Percentiles rank a stretch among this genome's conserved stretches.
Evolutionary conservation across 2,797 vertebrate species (phyloP).

Genomic region (Sebastes taczanowskii): DNA sequence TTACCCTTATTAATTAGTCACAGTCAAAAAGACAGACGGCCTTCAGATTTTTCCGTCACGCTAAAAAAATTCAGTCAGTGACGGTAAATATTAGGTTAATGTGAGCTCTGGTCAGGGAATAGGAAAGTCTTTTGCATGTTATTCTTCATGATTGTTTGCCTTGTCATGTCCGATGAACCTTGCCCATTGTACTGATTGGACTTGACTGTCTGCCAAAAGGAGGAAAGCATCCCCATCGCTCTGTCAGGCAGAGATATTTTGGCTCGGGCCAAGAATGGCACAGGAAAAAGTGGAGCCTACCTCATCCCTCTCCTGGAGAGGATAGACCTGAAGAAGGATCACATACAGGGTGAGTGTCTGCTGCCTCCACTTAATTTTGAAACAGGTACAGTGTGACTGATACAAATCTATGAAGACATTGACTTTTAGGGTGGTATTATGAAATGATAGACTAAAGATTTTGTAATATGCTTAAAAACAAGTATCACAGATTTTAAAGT

Average conservation of each 20-base stretch:
- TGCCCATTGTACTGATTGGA: neutral
- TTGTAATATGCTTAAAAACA: neutral
- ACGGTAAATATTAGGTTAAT: too few relatives aligned
- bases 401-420: too few relatives aligned
- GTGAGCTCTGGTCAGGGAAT: neutral
- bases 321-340: conserved; percentile 82
- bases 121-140: neutral
- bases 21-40: neutral
- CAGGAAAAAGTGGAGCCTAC: conserved; percentile 86
- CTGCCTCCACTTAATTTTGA: neutral
- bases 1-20: too few relatives aligned
- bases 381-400: neutral
- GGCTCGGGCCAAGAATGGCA: conserved; percentile 85
- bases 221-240: conserved; percentile 85
- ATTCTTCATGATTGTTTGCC: neutral
- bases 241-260: conserved; percentile 84
- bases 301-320: conserved; percentile 85
- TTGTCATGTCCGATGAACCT: neutral
- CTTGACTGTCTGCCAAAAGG: conserved; percentile 62
- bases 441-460: neutral
- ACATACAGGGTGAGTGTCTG: conserved; percentile 78
- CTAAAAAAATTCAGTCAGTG: too few relatives aligned
- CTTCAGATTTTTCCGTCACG: neutral
- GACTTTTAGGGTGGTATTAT: neutral
- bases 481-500: neutral